Evolutionary conservation across 2,113 vertebrate species (phyloP), one percentile per base, ranked within the genome.

Genomic region (Epinephelus moara): DNA sequence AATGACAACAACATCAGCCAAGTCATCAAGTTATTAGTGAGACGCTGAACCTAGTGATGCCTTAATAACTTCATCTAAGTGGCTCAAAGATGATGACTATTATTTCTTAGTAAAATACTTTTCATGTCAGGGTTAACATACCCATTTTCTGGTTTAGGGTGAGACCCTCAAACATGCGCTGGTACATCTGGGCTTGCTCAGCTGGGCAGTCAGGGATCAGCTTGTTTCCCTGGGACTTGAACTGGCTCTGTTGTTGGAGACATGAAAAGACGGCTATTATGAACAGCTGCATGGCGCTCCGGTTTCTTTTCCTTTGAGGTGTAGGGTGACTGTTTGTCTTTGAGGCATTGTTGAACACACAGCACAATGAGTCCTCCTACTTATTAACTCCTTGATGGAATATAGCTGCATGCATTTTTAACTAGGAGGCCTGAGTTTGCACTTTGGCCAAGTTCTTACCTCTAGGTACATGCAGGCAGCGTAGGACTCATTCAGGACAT

Each of bases 391-490:
- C 25, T 70, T 42, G 40, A 3, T 21, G 40, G 5, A 2, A 27
- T 47, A 52, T 10, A 6, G 14, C 45, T 49, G 25, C 49, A 81
- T 80, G 0, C 61, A 85, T 57, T 13, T 18, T 82, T n/a, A 71
- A 63, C 13, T n/a, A n/a, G 33, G 40, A 2, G 55, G 42, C 21
- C 11, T n/a, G 75, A 50, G 30, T 42, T 42, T 4, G 19, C 14
- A 23, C 17, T 23, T 12, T 45, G 2, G 11, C 9, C 4, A 50
- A 52, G 60, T 59, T 63, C 90, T 95, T 87, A 96, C 96, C 95
- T 95, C 96, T 87, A 96, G 90, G 84, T 92, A 96, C 57, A 96
- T 2, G 76, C 95, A 95, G 21, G 80, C 94, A 6, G 42, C 95
- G 1, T 55, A 88, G 2, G 95, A 96, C 85, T 96, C 96, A 45